phyloP scores from a whole-genome alignment of 2,113 vertebrate genomes.

The Cranoglanis bouderius region DNA sequence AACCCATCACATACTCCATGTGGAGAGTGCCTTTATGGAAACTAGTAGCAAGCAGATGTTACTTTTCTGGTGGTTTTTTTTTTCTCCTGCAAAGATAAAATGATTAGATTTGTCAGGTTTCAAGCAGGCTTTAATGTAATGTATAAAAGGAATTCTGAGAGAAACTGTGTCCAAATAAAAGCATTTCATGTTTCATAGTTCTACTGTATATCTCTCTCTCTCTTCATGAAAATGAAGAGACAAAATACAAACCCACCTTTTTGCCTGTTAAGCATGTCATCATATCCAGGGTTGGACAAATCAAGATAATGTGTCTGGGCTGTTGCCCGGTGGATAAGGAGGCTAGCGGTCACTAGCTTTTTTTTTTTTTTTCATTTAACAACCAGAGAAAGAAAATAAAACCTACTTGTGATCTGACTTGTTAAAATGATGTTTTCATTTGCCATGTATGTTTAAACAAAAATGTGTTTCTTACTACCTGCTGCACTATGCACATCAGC shows the following conservation, averaged over 20 bases:
- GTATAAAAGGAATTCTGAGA: slow-evolving; percentile 4
- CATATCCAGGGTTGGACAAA: neutral
- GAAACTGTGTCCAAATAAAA: neutral
- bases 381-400: neutral
- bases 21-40: slow-evolving; percentile 62
- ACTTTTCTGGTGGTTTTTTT: slow-evolving; percentile 55
- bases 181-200: neutral
- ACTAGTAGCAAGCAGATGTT: slow-evolving; percentile 71
- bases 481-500: neutral
- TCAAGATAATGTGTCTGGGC: neutral
- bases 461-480: neutral
- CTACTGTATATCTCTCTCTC: neutral
- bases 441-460: neutral
- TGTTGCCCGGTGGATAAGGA: neutral
- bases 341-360: neutral
- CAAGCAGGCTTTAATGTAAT: neutral
- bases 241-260: neutral
- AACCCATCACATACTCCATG: slow-evolving; percentile 56
- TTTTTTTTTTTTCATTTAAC: too few species aligned
- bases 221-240: neutral
- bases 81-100: slow-evolving; percentile 48
- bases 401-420: neutral
- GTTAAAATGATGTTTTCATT: neutral
- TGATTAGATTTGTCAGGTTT: neutral
- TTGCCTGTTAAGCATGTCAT: neutral